Conservation (phyloP, 2,113 vertebrate genomes). For the Glaucomys volans region DNA sequence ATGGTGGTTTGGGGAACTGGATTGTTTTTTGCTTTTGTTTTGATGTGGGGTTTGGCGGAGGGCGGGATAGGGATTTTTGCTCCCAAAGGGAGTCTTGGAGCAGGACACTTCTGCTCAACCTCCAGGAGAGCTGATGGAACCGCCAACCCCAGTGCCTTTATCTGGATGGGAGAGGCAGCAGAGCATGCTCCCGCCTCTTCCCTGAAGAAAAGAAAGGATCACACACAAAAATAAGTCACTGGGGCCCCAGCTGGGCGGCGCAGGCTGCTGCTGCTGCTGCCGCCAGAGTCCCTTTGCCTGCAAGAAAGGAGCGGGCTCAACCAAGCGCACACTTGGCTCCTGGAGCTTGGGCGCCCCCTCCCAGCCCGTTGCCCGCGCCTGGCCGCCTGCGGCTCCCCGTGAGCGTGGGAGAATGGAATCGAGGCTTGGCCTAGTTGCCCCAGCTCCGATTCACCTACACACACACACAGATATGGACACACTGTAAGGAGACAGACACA, state of each 20-base stretch:
- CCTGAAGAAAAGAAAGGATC: conserved; percentile 79
- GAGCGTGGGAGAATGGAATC: conserved; percentile 7
- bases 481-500: not conserved
- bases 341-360: not conserved
- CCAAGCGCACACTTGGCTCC: conserved; percentile 25
- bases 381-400: not conserved
- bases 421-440: conserved; percentile 6
- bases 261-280: not conserved
- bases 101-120: not conserved
- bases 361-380: not conserved
- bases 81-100: not conserved
- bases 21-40: not conserved
- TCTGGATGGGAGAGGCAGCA: not conserved
- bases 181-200: conserved; percentile 63
- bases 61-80: not conserved
- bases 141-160: conserved; percentile 59
- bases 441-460: not conserved
- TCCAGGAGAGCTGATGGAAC: not conserved
- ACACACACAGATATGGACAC: not conserved
- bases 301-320: conserved; percentile 64
- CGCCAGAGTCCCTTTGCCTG: conserved; percentile 16
- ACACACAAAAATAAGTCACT: conserved; percentile 81
- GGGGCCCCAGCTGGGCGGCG: conserved; percentile 75
- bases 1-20: not conserved
- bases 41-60: too few relatives aligned